Evolutionary conservation across 2,888 invertebrate species (phyloP).

Genomic region (Ptilodon capucinus): DNA sequence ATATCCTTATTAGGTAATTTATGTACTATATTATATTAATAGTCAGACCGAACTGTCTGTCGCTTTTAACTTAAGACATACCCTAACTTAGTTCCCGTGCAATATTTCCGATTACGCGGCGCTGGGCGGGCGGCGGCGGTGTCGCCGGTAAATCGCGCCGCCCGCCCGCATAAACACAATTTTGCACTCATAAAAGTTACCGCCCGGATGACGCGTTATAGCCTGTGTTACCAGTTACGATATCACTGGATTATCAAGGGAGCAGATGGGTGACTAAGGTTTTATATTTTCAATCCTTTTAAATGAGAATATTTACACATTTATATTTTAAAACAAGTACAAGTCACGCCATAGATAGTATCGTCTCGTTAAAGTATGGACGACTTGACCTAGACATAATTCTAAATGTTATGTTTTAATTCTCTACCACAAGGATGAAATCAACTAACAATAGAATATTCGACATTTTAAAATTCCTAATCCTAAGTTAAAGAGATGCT

Average conservation of each 20-base stretch:
- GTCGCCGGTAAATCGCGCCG: slow-evolving; percentile 68
- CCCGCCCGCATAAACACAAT: slow-evolving; percentile 76
- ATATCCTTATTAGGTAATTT: too few relatives aligned
- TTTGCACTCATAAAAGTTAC: slow-evolving; percentile 80
- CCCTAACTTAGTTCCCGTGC: slow-evolving; percentile 62
- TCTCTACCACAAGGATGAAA: too few relatives aligned
- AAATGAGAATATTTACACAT: too few relatives aligned
- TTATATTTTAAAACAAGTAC: too few relatives aligned
- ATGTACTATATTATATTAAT: too few relatives aligned
- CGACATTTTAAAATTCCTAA: too few relatives aligned
- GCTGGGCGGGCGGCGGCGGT: slow-evolving; percentile 24
- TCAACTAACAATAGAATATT: too few relatives aligned
- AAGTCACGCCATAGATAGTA: too few relatives aligned
- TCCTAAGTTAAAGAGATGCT: too few relatives aligned
- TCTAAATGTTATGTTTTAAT: too few relatives aligned
- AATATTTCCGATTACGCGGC: slow-evolving; percentile 74
- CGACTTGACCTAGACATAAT: too few relatives aligned
- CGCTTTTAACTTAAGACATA: slow-evolving; percentile 18
- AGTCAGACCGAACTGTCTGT: background rate
- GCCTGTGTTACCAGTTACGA: slow-evolving; percentile 7
- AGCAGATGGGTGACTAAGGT: background rate
- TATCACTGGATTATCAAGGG: background rate
- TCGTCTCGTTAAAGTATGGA: too few relatives aligned
- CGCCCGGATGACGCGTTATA: slow-evolving; percentile 51
- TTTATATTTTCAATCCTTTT: background rate